Percentiles rank a stretch among this genome's conserved stretches.
These are phyloP conservation scores for Eidolon helvum DNA, from an alignment of 2,113 vertebrate genomes.

Conservation along the genomic window DNA sequence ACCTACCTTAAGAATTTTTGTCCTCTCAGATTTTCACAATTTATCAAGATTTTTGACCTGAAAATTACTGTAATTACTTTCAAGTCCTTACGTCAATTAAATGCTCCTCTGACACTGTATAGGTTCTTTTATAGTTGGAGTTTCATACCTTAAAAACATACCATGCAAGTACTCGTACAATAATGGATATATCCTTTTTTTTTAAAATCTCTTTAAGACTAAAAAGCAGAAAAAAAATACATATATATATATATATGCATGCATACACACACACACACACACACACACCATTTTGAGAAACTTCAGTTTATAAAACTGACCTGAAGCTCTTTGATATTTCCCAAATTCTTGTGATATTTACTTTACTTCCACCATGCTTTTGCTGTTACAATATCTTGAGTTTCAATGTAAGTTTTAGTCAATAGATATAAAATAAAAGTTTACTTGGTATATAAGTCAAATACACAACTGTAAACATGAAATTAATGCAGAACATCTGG, in stretches of 20 bases:
- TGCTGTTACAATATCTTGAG: neutral
- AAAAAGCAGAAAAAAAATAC: conserved; percentile 3
- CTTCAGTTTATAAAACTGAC: neutral
- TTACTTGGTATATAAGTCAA: conserved; percentile 3
- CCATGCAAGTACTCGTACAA: neutral
- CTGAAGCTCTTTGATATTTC: neutral
- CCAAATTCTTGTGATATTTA: neutral
- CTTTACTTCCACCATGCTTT: neutral
- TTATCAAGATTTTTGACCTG: neutral
- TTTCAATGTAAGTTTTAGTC: conserved; percentile 4
- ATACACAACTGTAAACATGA: neutral
- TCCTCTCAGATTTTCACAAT: neutral
- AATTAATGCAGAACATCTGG: neutral
- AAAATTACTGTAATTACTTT: neutral
- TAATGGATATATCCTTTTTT: neutral
- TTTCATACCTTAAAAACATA: conserved; percentile 4
- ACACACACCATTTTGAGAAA: conserved; percentile 33
- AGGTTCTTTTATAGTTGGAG: neutral
- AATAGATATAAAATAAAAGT: neutral
- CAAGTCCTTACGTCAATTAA: neutral
- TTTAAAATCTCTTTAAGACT: neutral
- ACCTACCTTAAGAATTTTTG: neutral
- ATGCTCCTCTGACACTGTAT: neutral
- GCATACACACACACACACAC: no score
- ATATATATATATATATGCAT: no score